phyloP scores from a whole-genome alignment of 2,113 vertebrate genomes.

The Castor canadensis region DNA sequence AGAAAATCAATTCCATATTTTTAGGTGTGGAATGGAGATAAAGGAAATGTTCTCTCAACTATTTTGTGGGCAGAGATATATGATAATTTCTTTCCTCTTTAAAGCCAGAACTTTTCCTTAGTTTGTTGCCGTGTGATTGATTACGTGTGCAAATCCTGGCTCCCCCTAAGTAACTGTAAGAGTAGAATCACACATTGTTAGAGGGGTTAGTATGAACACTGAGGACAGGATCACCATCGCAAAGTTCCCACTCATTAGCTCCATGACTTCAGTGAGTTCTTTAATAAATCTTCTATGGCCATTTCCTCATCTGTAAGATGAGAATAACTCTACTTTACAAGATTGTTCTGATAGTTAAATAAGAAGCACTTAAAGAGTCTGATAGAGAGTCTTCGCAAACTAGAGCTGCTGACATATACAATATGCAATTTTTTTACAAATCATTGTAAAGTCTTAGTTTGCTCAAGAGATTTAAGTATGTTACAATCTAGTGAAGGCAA shows the following conservation, averaged over 20 bases:
- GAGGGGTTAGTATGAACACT: not conserved
- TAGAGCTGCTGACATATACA: not conserved
- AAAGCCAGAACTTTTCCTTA: not conserved
- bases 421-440: not conserved
- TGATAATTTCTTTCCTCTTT: conserved; percentile 22
- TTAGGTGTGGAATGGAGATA: conserved; percentile 62
- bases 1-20: conserved; percentile 72
- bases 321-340: conserved; percentile 10
- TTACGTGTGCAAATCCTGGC: not conserved
- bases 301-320: conserved; percentile 7
- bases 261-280: not conserved
- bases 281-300: not conserved
- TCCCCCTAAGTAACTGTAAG: not conserved
- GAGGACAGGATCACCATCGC: not conserved
- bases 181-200: not conserved
- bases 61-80: conserved; percentile 52
- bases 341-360: not conserved
- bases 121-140: not conserved
- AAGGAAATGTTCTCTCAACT: conserved; percentile 55
- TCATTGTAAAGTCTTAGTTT: not conserved
- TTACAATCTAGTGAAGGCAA: not conserved
- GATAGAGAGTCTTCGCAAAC: not conserved
- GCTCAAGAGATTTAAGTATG: not conserved
- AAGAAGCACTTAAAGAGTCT: not conserved
- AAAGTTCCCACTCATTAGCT: not conserved